Base-by-base conservation (phyloP, 2,888 invertebrate genomes). In the Ypsolopha sequella region DNA sequence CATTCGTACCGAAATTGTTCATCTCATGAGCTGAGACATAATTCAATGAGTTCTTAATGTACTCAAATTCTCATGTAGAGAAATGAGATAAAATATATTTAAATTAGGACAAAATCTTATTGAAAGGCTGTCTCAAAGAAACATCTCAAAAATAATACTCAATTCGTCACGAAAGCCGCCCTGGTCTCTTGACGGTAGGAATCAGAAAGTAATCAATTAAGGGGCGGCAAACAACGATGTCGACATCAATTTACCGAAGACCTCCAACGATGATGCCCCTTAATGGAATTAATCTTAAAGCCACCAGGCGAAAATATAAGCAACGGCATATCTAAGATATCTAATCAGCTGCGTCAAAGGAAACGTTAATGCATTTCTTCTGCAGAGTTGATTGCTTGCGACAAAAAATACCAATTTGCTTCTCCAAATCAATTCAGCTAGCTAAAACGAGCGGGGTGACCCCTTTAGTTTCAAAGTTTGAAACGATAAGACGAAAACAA, bases 121-220 rank as follows among this genome's bases (percentile, higher is more conserved):
- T n/a, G n/a, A n/a, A 4, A 24, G 24, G 24, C 24, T 24, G 24
- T 24, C 24, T 2, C 24, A 24, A 24, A 24, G 24, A 3, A 24
- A 24, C 24, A n/a, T n/a, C n/a, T n/a, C n/a, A 24, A 24, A 24
- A 24, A 24, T 24, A 24, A 24, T 24, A 63, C 59, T 55, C 62
- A 65, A 70, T 76, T 68, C 69, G 62, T 66, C 69, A 65, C 60
- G 56, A 58, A 63, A 62, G 63, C 57, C 58, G 58, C 24, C 24
- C 60, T 64, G 61, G 56, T 55, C 54, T 49, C 59, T 58, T 59
- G 52, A 45, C 34, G 45, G 58, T 54, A 56, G 57, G 58, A 66
- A 67, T 70, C 62, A 65, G 70, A 74, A 70, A 64, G 60, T 66
- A 70, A 73, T 74, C 68, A 68, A 52, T 58, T 65, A 66, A 70